Base-by-base conservation (phyloP, 2,797 vertebrate genomes). In the Acropternis orthonyx region DNA sequence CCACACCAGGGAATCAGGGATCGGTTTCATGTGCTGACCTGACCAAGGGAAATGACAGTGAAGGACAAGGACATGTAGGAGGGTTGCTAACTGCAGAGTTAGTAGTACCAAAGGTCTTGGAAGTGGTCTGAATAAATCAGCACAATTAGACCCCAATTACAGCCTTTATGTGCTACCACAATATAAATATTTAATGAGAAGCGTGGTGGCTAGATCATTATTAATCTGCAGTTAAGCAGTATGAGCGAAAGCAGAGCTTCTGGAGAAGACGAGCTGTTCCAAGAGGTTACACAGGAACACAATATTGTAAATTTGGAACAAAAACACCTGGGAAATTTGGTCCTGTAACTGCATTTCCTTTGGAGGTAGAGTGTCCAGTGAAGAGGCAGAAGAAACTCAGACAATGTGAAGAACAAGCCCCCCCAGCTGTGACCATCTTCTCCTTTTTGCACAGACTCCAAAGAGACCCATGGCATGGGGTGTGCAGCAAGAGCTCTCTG, bases 81-180 rank as follows among this genome's bases (percentile, higher is more conserved):
- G 66, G 30, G 52, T 34, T 59, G 36, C 18, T 59, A n/a, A 69
- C 89, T 72, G 49, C 49, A 59, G 62, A 93, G 72, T n/a, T 55
- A 46, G 76, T 15, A 28, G 68, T 52, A 79, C 73, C 88, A 77
- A 87, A 96, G 94, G 79, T 92, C 73, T 93, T 3, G 1, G 73
- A 89, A 95, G 59, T 49, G 72, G 85, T 84, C 92, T 87, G 92
- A 96, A 95, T 95, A 96, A 91, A 95, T 86, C 95, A 89, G 89
- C 85, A 89, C 85, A 95, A 95, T 85, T 89, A 88, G 91, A 92
- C 61, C 81, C 34, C 74, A 37, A 81, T 87, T 94, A 86, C 84
- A 87, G 66, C 65, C 66, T 84, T 93, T 76, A 93, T 71, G 83
- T 68, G 91, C 83, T 94, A 81, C 56, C 55, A 81, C 52, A 87